Evolutionary conservation across 2,113 vertebrate species (phyloP).

Genomic region (Ochotona princeps): DNA sequence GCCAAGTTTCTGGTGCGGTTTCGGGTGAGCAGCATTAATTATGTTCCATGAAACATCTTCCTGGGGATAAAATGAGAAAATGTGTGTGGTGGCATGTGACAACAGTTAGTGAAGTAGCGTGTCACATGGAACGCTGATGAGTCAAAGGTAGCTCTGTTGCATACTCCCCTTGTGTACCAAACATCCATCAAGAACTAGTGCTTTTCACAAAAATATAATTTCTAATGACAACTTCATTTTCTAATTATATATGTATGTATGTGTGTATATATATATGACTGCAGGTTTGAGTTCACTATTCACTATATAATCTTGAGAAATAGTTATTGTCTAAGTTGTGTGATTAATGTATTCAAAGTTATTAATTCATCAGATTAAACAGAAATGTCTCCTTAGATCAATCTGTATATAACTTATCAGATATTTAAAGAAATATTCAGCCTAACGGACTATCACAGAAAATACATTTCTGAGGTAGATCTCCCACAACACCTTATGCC

Average conservation of each 20-base stretch:
- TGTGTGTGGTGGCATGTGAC: not conserved
- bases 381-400: not conserved
- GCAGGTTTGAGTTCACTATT: conserved; percentile 19
- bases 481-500: not conserved
- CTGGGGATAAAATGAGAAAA: not conserved
- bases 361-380: not conserved
- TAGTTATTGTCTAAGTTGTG: not conserved
- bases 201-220: not conserved
- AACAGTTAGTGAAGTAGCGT: not conserved
- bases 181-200: not conserved
- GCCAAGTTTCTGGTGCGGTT: not conserved
- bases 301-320: not conserved
- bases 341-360: not conserved
- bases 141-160: not conserved
- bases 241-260: no score
- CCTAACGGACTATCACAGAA: not conserved
- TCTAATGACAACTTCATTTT: no score
- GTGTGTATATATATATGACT: not conserved
- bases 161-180: not conserved
- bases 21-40: not conserved
- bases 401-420: not conserved
- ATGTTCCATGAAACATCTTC: not conserved
- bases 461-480: not conserved
- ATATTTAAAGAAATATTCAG: conserved; percentile 34
- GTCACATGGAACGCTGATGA: not conserved